phyloP scores from a whole-genome alignment of 2,888 invertebrate species.

The Ennomos erosarius region DNA sequence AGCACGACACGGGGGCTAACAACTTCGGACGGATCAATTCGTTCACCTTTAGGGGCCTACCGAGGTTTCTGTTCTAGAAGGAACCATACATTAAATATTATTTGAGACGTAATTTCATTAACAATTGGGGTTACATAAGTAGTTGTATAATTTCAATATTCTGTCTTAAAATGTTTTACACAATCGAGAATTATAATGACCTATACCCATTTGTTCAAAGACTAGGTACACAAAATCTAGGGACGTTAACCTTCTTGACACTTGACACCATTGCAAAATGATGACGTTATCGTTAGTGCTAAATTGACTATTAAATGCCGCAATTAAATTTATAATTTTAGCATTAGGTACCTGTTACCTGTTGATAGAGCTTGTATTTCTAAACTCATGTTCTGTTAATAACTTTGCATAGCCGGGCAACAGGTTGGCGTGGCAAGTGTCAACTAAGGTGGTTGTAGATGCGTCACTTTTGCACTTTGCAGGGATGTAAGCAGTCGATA shows the following conservation, averaged over 20 bases:
- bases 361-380: not conserved
- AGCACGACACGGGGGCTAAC: constrained; percentile 67
- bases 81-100: constrained; percentile 18
- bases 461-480: constrained; percentile 27
- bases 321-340: not conserved
- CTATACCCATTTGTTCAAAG: not conserved
- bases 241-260: constrained; percentile 12
- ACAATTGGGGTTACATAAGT: constrained; percentile 12
- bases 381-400: constrained; percentile 7
- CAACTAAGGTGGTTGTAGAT: constrained; percentile 30
- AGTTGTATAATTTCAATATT: constrained; percentile 1
- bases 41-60: constrained; percentile 61
- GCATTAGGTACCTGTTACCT: no score
- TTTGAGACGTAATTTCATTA: constrained; percentile 14
- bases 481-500: constrained; percentile 10
- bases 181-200: constrained; percentile 6
- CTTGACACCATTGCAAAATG: constrained; percentile 6
- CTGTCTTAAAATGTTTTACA: constrained; percentile 18
- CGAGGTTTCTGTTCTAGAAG: constrained; percentile 47
- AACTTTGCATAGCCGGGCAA: constrained; percentile 32
- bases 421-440: constrained; percentile 36
- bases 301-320: no score
- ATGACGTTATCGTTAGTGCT: constrained; percentile 1
- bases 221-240: not conserved
- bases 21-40: constrained; percentile 80